These are phyloP conservation scores for Dynastes tityus DNA, from an alignment of 2,888 invertebrate species.

Conservation along the genomic window DNA sequence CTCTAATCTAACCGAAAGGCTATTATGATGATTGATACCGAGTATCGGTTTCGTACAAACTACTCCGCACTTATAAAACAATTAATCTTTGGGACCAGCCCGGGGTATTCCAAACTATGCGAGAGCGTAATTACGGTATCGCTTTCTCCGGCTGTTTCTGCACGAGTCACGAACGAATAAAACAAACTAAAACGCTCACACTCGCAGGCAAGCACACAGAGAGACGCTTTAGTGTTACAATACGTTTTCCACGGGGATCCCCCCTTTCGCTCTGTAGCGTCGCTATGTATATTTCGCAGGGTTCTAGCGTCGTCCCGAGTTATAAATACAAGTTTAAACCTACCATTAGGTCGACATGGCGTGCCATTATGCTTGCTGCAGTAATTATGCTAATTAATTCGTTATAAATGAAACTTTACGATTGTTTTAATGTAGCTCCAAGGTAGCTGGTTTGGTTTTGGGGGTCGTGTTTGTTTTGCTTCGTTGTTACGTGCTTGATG, in stretches of 20 bases:
- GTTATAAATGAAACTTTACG: conserved; percentile 45
- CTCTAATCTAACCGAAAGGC: conserved; percentile 44
- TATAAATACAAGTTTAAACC: conserved; percentile 47
- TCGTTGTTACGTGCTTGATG: too few relatives aligned
- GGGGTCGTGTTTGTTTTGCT: background rate
- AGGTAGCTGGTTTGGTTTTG: too few relatives aligned
- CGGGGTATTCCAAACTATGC: conserved; percentile 19
- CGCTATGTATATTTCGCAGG: too few relatives aligned
- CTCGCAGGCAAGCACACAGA: background rate
- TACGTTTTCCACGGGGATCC: too few relatives aligned
- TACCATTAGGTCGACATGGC: conserved; percentile 41
- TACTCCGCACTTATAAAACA: conserved; percentile 50
- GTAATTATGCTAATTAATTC: conserved; percentile 50
- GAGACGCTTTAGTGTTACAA: too few relatives aligned
- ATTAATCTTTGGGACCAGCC: conserved; percentile 38
- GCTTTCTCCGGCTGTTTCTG: background rate
- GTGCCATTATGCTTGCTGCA: conserved; percentile 22
- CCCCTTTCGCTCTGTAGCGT: background rate
- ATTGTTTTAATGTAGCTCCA: conserved; percentile 31
- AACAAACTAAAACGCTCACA: conserved; percentile 8
- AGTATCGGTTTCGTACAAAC: conserved; percentile 45
- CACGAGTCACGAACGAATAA: background rate
- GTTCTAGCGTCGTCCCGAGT: background rate
- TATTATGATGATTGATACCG: conserved; percentile 49
- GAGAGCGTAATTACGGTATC: conserved; percentile 38